Evolutionary conservation across 2,113 vertebrate species (phyloP), one percentile per base, ranked within the genome.

Genomic region (Oreochromis tanganicae): DNA sequence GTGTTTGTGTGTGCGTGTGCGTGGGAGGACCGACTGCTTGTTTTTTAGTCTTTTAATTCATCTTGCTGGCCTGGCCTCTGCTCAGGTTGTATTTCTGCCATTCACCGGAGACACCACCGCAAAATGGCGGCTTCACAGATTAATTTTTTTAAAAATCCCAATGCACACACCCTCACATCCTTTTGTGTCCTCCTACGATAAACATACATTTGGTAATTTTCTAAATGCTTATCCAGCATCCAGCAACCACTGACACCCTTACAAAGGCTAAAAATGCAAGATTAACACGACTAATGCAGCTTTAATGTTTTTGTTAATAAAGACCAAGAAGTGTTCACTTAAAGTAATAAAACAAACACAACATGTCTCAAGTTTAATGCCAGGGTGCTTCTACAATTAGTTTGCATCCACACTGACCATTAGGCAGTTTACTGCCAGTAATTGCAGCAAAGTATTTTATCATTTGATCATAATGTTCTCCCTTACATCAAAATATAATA

Each of bases 1-100:
- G 34, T 38, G 32, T 63, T 11, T 66, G 10, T n/a, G 61, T 66
- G 19, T n/a, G 61, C 5, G 3, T 36, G 61, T 12, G 73, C 75
- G 82, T 66, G 56, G 61, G 80, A 43, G 57, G 84, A 61, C 10
- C 3, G 6, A 50, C 63, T 43, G 9, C 82, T 50, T 84, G 3
- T 32, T 71, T 83, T 82, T 82, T 43, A 54, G 83, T 86, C 36
- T 82, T 78, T 83, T 84, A 87, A 84, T 91, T 87, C 57, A 82
- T 86, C 75, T 84, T 29, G 9, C 55, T 52, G 46, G 50, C 79
- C 82, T 75, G 14, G 7, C 61, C 81, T 85, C 56, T 19, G 57
- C 82, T 90, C 41, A 17, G 27, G 59, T 17, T 80, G 27, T 32
- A 57, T 83, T 80, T 81, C 27, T 32, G 80, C 55, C 4, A 9